Evolutionary conservation across 2,888 invertebrate species (phyloP).

Genomic region (Linyphia triangularis): DNA sequence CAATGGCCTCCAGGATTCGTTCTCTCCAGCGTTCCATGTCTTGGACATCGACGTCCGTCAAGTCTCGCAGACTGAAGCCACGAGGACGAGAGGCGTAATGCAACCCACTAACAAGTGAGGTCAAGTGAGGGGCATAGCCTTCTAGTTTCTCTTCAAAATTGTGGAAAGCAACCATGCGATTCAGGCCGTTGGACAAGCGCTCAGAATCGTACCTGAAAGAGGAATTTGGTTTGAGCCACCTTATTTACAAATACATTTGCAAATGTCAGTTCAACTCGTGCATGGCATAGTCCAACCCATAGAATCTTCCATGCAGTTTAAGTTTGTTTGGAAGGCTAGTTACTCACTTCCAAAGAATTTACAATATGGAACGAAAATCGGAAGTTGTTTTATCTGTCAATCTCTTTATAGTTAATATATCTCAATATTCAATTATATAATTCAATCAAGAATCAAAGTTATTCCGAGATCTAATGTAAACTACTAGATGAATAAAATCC

Average conservation of each 20-base stretch:
- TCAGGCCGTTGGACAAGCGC: slow-evolving; percentile 86
- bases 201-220: slow-evolving; percentile 85
- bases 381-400: too few relatives aligned
- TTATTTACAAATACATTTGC: neutral
- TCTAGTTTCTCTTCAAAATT: slow-evolving; percentile 78
- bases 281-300: neutral
- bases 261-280: neutral
- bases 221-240: slow-evolving; percentile 9
- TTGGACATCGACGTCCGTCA: slow-evolving; percentile 60
- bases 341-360: neutral
- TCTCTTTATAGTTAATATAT: too few relatives aligned
- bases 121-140: slow-evolving; percentile 76
- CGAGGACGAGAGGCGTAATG: slow-evolving; percentile 75
- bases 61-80: slow-evolving; percentile 62
- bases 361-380: too few relatives aligned
- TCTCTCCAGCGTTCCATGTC: slow-evolving; percentile 87
- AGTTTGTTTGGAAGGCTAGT: neutral
- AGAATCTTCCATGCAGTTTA: too few relatives aligned
- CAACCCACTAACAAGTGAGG: slow-evolving; percentile 75
- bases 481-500: too few relatives aligned
- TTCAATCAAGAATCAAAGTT: too few relatives aligned
- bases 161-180: slow-evolving; percentile 83
- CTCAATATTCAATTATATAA: too few relatives aligned
- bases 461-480: too few relatives aligned
- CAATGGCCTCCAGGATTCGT: slow-evolving; percentile 86